Evolutionary conservation across 1,140 invertebrate genomes (phyloP), one percentile per base, ranked within the genome.

Genomic region (Lepidurus couesii): DNA sequence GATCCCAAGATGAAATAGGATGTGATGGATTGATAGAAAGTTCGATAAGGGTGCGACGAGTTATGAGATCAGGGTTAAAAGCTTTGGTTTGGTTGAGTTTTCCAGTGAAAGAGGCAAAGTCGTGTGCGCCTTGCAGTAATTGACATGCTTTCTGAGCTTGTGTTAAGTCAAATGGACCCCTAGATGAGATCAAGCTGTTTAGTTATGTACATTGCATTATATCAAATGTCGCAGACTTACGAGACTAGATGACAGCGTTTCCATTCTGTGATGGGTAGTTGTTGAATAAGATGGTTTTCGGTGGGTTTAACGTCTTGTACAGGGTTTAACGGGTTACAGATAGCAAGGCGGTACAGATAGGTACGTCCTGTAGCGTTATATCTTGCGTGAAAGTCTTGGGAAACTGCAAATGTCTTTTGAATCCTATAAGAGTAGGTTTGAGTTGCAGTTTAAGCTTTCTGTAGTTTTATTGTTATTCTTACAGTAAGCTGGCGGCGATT

Each of bases 31-130:
- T 79, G 42, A 83, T 76, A 9, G 73, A 75, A 42, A 82, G 74
- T 76, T 80, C 77, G 16, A 80, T 44, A 47, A 81, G 42, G 21
- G 11, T 74, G 3, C 81, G 78, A 16, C 75, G 26, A 1, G 80
- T 79, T 10, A 78, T 53, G 7, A 75, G 73, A 34, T 76, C 77
- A 16, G 53, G 24, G 8, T 65, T 16, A 16, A 7, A 13, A 7
- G 16, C 21, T 65, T 65, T 74, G 74, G 53, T 45, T 73, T 26
- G 74, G 0, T 82, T 77, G 84, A 86, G 84, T 82, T 84, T 83
- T 83, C 86, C 85, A 82, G 65, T 78, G 77, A 93, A 93, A 5
- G 91, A 90, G 44, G 88, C 87, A 84, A 92, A 93, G 83, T 93
- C 90, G 82, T 91, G 90, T 53, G 83, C 82, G 0, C 91, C 91